Evolutionary conservation across 2,797 vertebrate genomes (phyloP), one percentile per base, ranked within the genome.

Genomic region (Pithecia hirsuta): DNA sequence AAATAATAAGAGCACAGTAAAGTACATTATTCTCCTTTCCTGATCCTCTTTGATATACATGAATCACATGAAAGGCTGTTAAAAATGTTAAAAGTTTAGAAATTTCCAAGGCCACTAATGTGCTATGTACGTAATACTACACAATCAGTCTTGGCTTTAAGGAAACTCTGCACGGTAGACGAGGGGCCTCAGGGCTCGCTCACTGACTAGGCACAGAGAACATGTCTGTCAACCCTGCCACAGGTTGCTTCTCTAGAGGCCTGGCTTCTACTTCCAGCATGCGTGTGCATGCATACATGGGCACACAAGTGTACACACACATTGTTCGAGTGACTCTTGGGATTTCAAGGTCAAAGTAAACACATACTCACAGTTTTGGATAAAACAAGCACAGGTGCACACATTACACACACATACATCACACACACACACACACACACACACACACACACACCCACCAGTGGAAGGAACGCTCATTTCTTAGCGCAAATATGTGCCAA

Each of bases 301-400:
- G 87, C 44, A 70, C 55, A 93, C 59, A 82, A 5, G 11, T n/a
- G 39, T 39, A 79, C 75, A 91, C 59, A 82, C 39, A 96, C 30
- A 84, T 93, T 91, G 64, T 96, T 98, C 61, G 98, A 98, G 98
- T 97, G 98, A 98, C 98, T 98, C 96, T 98, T 98, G 96, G 98
- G 97, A 98, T 98, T 97, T 98, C 97, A 98, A 98, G 98, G 98
- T 95, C 98, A 97, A 98, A 98, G 98, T 99, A 98, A 99, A 98
- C 96, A 79, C 96, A 96, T 97, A 97, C 98, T 99, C 98, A 98
- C 98, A 99, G 99, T 98, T 98, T 98, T 98, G 96, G 98, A 98
- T 96, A 98, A 95, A 82, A 98, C 61, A 96, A 97, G 97, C 91
- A 72, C 70, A 33, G 96, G 97, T 96, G 96, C 96, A 97, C 61